Percentiles rank a stretch among this genome's conserved stretches.
phyloP scores from a whole-genome alignment of 2,888 invertebrate species.

The Lasioglossum calceatum region DNA sequence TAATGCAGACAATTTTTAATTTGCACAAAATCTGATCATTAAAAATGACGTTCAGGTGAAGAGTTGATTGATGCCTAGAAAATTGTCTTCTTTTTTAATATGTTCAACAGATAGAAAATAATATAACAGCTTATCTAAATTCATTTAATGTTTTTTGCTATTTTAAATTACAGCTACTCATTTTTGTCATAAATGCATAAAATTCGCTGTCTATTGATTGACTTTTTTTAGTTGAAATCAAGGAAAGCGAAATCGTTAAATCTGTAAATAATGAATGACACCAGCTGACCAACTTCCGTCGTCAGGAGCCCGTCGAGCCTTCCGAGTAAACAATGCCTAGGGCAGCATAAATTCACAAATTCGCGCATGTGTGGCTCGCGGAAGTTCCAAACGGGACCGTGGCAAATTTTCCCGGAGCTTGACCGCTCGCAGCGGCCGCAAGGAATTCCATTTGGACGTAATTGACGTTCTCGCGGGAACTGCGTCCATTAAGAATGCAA shows the following conservation, averaged over 20 bases:
- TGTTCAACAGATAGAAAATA: no score
- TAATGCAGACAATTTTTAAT: no score
- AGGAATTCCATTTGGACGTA: slow-evolving; percentile 9
- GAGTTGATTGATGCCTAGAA: no score
- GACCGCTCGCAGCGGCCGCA: not conserved
- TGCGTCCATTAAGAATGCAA: slow-evolving; percentile 9
- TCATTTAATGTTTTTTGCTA: no score
- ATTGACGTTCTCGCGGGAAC: not conserved
- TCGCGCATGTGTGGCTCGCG: not conserved
- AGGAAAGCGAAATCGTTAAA: not conserved
- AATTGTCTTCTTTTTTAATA: no score
- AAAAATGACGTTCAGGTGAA: no score
- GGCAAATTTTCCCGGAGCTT: not conserved
- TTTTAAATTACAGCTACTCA: no score
- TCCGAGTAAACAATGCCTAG: not conserved
- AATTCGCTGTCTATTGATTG: no score
- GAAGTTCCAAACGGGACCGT: not conserved
- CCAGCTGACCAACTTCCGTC: not conserved
- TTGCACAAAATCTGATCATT: no score
- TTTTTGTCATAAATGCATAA: no score
- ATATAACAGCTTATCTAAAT: no score
- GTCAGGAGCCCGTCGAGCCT: not conserved
- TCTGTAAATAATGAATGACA: not conserved
- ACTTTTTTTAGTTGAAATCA: not conserved
- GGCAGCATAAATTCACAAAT: not conserved